Percentiles rank a stretch among this genome's conserved stretches.
These are phyloP conservation scores for Leptosomus discolor DNA, from an alignment of 2,113 vertebrate genomes.

Conservation along the genomic window DNA sequence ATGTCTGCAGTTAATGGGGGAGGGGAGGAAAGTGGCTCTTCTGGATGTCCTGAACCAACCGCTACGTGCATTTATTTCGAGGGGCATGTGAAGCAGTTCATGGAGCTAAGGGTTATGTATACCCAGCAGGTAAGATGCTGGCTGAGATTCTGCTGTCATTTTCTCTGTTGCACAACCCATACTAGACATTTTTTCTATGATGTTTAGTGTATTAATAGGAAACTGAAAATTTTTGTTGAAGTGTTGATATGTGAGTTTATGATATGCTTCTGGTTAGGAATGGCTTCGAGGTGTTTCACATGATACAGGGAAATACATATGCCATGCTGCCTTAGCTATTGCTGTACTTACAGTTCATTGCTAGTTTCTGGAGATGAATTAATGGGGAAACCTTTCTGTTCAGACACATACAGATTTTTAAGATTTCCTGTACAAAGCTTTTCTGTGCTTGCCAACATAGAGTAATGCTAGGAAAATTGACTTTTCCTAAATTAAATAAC, in stretches of 20 bases:
- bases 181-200: neutral
- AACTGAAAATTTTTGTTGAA: neutral
- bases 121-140: neutral
- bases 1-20: neutral
- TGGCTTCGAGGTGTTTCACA: neutral
- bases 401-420: neutral
- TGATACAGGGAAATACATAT: neutral
- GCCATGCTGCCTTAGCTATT: neutral
- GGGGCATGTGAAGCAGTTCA: neutral
- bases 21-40: neutral
- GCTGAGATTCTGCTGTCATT: neutral
- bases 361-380: neutral
- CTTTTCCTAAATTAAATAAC: neutral
- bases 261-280: neutral
- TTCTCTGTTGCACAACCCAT: neutral
- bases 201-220: neutral
- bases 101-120: neutral
- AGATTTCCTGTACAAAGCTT: neutral
- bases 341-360: neutral
- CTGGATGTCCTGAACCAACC: neutral
- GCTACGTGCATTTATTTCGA: neutral
- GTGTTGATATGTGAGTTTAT: neutral
- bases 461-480: neutral
- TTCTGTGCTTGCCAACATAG: neutral
- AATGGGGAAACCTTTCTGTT: neutral